Evolutionary conservation across 2,888 invertebrate genomes (phyloP).

Genomic region (Pheosia gnoma): DNA sequence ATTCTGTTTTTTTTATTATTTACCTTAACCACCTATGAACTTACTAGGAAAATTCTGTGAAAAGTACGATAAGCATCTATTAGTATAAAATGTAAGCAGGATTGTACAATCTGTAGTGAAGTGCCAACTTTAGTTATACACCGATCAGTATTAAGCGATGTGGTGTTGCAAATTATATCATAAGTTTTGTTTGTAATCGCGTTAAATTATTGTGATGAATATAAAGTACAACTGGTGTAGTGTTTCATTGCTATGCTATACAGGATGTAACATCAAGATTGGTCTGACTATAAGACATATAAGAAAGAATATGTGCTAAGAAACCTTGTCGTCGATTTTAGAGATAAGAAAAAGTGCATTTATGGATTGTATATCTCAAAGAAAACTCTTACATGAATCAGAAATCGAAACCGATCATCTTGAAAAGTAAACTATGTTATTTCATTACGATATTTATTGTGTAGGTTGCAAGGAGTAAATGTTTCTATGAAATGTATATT

Average conservation of each 20-base stretch:
- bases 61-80: neutral
- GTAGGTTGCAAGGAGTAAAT: too few species aligned
- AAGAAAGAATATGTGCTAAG: too few species aligned
- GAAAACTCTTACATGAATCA: too few species aligned
- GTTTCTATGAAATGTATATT: too few species aligned
- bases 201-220: conserved; percentile 47
- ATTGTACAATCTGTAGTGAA: conserved; percentile 28
- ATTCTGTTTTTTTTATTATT: conserved; percentile 10
- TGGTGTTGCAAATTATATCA: conserved; percentile 34
- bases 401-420: too few species aligned
- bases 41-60: neutral
- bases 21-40: neutral
- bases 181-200: conserved; percentile 30
- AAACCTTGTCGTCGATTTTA: too few species aligned
- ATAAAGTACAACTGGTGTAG: conserved; percentile 35
- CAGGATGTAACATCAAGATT: too few species aligned
- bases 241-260: conserved; percentile 32
- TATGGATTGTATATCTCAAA: too few species aligned
- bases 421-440: too few species aligned
- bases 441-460: too few species aligned
- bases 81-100: neutral
- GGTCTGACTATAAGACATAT: too few species aligned
- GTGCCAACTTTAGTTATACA: conserved; percentile 65
- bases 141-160: conserved; percentile 64
- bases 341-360: too few species aligned